Conservation (phyloP, 2,797 vertebrate species). For the Alfaro cultratus region DNA sequence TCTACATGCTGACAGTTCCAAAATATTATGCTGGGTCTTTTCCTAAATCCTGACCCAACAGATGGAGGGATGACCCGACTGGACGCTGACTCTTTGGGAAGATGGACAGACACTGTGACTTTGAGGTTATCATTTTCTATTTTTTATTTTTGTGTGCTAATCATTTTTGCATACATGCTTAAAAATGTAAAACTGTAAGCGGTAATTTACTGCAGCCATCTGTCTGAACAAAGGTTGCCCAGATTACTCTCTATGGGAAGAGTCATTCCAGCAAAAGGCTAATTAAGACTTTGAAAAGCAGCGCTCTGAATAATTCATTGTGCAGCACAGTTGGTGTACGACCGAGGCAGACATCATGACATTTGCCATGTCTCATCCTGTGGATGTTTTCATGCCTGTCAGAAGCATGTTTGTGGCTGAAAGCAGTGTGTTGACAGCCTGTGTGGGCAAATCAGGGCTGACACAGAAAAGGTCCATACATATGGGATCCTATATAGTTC, state of each 20-base stretch:
- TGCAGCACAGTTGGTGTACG: slow-evolving; percentile 14
- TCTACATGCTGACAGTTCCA: slow-evolving; percentile 24
- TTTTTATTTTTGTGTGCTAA: background rate
- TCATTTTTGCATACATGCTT: slow-evolving; percentile 25
- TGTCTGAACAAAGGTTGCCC: slow-evolving; percentile 51
- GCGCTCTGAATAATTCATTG: slow-evolving; percentile 57
- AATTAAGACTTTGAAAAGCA: slow-evolving; percentile 53
- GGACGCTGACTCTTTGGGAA: background rate
- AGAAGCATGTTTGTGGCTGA: background rate
- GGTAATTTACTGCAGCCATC: slow-evolving; percentile 52
- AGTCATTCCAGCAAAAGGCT: slow-evolving; percentile 41
- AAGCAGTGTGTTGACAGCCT: slow-evolving; percentile 4
- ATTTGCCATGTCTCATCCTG: slow-evolving; percentile 13
- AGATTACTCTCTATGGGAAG: slow-evolving; percentile 35
- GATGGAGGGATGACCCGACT: slow-evolving; percentile 39
- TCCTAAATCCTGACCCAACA: slow-evolving; percentile 37
- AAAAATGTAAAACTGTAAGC: slow-evolving; percentile 26
- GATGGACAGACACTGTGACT: background rate
- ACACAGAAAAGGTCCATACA: background rate
- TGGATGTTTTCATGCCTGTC: slow-evolving; percentile 23
- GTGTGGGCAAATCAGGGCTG: background rate
- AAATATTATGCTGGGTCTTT: slow-evolving; percentile 44
- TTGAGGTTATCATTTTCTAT: background rate
- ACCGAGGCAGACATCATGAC: slow-evolving; percentile 12
- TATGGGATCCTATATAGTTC: background rate